A percentile compares a stretch with the other conserved stretches of the same genome.
Conservation (phyloP, 2,113 vertebrate genomes). For the Callospermophilus lateralis region DNA sequence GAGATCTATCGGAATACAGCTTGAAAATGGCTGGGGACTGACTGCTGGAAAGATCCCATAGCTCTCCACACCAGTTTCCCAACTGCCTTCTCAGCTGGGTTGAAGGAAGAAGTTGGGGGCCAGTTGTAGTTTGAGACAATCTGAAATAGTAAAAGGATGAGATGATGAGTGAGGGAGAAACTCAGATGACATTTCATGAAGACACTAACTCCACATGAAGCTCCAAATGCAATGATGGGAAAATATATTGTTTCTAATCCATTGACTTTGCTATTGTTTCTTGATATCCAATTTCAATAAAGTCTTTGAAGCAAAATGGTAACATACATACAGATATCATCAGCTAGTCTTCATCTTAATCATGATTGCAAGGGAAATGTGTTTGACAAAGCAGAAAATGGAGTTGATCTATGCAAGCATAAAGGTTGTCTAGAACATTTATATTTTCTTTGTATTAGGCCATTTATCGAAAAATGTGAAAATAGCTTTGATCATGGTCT, state of each 20-base stretch:
- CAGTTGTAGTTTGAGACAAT: background rate
- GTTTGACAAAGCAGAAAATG: background rate
- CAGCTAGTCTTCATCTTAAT: background rate
- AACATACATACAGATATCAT: background rate
- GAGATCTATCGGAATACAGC: no score
- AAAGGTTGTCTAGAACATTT: background rate
- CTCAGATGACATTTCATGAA: rapidly evolving
- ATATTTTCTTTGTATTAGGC: background rate
- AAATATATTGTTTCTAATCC: background rate
- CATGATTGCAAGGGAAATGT: background rate
- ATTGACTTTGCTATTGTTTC: background rate
- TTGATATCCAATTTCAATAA: background rate
- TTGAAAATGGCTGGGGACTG: rapidly evolving
- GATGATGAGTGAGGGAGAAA: background rate
- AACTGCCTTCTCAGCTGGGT: background rate
- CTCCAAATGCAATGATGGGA: no score
- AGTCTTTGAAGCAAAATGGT: background rate
- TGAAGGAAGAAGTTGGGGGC: background rate
- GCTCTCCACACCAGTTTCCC: background rate
- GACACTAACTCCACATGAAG: background rate
- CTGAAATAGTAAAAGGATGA: background rate
- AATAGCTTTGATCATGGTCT: background rate
- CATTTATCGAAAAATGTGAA: background rate
- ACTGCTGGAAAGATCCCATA: background rate
- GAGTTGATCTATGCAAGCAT: background rate